Percentiles rank a stretch among this genome's conserved stretches.
Evolutionary conservation across 2,888 invertebrate genomes (phyloP).

Genomic region (Lycophotia porphyrea): DNA sequence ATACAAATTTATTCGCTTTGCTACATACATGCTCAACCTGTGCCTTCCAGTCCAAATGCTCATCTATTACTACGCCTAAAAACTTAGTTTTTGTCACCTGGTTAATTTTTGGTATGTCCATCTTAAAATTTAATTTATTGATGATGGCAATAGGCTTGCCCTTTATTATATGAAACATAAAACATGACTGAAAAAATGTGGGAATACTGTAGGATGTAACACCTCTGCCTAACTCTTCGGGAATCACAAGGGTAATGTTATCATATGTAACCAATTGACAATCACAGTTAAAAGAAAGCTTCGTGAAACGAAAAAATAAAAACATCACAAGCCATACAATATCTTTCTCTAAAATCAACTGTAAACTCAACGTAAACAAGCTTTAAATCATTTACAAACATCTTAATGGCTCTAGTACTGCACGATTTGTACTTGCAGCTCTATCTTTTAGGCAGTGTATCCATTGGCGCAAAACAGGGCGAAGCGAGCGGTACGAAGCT

Average conservation of each 20-base stretch:
- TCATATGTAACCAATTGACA: neutral
- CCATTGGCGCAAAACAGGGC: too few species aligned
- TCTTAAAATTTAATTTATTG: too few species aligned
- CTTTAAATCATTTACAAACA: slow-evolving; percentile 47
- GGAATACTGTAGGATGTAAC: neutral
- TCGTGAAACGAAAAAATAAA: neutral
- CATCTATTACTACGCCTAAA: too few species aligned
- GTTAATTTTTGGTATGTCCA: too few species aligned
- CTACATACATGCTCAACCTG: too few species aligned
- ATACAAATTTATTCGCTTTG: too few species aligned
- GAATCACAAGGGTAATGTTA: neutral
- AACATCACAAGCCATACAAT: neutral
- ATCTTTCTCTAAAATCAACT: slow-evolving; percentile 3
- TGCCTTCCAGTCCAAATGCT: too few species aligned
- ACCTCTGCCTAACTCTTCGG: neutral
- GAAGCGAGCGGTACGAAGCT: neutral
- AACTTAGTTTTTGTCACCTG: too few species aligned
- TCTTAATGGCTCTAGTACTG: slow-evolving; percentile 22
- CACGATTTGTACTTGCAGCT: slow-evolving; percentile 23
- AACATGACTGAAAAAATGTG: neutral
- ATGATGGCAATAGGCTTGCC: neutral
- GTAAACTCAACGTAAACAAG: slow-evolving; percentile 27
- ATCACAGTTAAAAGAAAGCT: neutral
- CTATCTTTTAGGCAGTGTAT: neutral
- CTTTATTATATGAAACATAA: neutral